A percentile compares a stretch with the other conserved stretches of the same genome.
Conservation (phyloP, 1,140 invertebrate genomes). For the Myzus persicae region DNA sequence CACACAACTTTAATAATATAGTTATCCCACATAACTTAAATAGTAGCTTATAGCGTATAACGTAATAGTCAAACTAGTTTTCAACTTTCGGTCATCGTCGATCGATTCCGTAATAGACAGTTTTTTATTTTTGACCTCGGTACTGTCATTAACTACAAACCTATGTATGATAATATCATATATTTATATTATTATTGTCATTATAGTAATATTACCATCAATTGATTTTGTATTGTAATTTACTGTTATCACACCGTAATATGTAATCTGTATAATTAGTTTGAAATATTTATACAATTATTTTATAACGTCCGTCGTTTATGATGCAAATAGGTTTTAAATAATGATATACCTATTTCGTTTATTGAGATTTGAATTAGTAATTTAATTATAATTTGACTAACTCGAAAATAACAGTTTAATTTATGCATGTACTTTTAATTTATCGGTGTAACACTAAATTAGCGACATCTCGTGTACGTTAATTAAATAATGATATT, state of each 20-base stretch:
- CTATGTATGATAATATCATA: too few species aligned
- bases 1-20: too few species aligned
- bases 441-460: not conserved
- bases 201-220: not conserved
- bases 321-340: not conserved
- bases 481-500: not conserved
- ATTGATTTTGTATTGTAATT: not conserved
- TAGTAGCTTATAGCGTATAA: too few species aligned
- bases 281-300: not conserved
- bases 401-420: not conserved
- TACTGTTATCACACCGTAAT: not conserved
- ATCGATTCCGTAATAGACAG: not conserved
- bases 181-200: not conserved
- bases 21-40: too few species aligned
- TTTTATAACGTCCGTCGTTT: not conserved
- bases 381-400: not conserved
- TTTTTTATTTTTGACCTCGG: not conserved
- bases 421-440: not conserved
- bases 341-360: not conserved
- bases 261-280: not conserved
- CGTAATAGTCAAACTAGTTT: constrained; percentile 21
- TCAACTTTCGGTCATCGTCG: not conserved
- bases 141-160: not conserved
- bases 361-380: not conserved
- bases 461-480: not conserved